A percentile compares a stretch with the other conserved stretches of the same genome.
These are phyloP conservation scores for Enoplosus armatus DNA, from an alignment of 2,797 vertebrate genomes.

Conservation along the genomic window DNA sequence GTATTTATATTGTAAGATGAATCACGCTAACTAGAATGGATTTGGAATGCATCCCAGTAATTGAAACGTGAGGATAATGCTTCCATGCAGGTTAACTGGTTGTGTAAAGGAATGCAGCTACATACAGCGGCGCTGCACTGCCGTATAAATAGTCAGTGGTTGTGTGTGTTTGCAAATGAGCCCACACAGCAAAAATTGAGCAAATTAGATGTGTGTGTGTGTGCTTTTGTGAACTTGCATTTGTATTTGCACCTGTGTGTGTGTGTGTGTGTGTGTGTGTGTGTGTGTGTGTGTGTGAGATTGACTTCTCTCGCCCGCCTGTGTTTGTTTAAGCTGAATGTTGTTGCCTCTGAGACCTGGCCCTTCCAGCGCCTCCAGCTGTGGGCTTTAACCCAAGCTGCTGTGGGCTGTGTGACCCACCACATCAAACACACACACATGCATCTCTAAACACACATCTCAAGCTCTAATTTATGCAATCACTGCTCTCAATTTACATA, in stretches of 20 bases:
- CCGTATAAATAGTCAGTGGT: slow-evolving; percentile 50
- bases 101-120: slow-evolving; percentile 49
- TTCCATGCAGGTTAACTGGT: slow-evolving; percentile 48
- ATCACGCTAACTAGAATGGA: slow-evolving; percentile 46
- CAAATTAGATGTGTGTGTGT: slow-evolving; percentile 31
- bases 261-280: slow-evolving; percentile 18
- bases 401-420: slow-evolving; percentile 51
- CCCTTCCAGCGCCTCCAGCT: slow-evolving; percentile 61
- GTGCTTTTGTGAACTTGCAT: slow-evolving; percentile 12
- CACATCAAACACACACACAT: slow-evolving; percentile 39
- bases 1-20: slow-evolving; percentile 54
- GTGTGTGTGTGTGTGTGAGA: slow-evolving; percentile 14
- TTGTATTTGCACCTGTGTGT: slow-evolving; percentile 37
- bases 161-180: slow-evolving; percentile 64
- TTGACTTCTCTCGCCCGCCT: slow-evolving; percentile 29
- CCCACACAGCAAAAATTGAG: slow-evolving; percentile 60
- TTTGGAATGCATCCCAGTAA: slow-evolving; percentile 50
- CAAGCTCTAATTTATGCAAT: slow-evolving; percentile 78
- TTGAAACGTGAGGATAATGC: slow-evolving; percentile 40
- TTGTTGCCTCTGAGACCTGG: slow-evolving; percentile 66
- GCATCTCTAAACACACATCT: slow-evolving; percentile 58
- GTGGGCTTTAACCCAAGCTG: slow-evolving; percentile 59
- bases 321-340: slow-evolving; percentile 62
- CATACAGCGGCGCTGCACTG: slow-evolving; percentile 28
- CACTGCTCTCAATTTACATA: slow-evolving; percentile 77